Evolutionary conservation across 2,888 invertebrate species (phyloP), one percentile per base, ranked within the genome.

Genomic region (Zaprionus lineosus): DNA sequence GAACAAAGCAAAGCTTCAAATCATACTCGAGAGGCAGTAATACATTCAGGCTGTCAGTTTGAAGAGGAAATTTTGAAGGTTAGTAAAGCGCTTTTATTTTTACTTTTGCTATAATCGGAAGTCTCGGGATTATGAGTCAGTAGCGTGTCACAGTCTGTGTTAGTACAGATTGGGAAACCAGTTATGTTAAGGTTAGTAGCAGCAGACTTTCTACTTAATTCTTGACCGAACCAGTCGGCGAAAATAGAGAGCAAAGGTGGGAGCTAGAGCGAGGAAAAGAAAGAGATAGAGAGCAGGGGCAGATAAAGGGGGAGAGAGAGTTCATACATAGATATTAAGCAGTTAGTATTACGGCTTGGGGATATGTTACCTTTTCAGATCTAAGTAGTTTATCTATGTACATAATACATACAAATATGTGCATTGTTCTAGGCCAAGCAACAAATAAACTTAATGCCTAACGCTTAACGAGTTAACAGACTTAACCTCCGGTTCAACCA

Each of bases 141-240:
- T 59, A 34, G 52, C 36, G 37, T 75, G 71, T 48, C 59, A 56
- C 71, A 67, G 56, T 56, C 66, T 63, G 64, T 64, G n/a, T n/a
- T 24, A 15, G 7, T 16, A 58, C 59, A 39, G 52, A 52, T 43
- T 31, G 60, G 36, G 12, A 51, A 62, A 51, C 56, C 37, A 39
- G 51, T 63, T 63, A 15, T 16, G 18, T 24, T 24, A 40, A 15
- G 28, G 6, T 29, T 34, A 6, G n/a, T n/a, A n/a, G n/a, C 7
- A 14, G n/a, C 4, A 24, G 6, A 24, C 24, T 24, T 24, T 24
- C 24, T 24, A 24, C n/a, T 24, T 6, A 8, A 1, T 24, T 24
- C 24, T 24, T 24, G 24, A 24, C 24, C n/a, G 24, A 24, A 24
- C 24, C 24, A 24, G n/a, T 24, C 24, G n/a, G 24, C 4, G 6